Evolutionary conservation across 2,888 invertebrate species (phyloP).

Genomic region (Tortricodes alternella): DNA sequence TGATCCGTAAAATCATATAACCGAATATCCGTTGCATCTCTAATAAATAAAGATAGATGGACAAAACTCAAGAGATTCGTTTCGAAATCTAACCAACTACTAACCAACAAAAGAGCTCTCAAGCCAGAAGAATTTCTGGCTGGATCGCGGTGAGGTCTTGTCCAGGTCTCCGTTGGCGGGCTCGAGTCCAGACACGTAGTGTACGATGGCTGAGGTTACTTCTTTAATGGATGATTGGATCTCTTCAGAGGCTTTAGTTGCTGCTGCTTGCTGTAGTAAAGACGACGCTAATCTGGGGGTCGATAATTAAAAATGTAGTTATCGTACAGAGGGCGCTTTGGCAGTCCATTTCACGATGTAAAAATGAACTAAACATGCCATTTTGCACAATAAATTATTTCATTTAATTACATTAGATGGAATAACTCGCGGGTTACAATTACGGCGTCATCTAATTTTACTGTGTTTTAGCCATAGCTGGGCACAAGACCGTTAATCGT

Average conservation of each 20-base stretch:
- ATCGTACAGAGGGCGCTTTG: not conserved
- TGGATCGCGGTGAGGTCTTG: constrained; percentile 83
- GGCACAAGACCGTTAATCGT: too few relatives aligned
- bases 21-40: too few relatives aligned
- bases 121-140: constrained; percentile 92
- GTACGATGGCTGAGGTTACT: constrained; percentile 95
- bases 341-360: too few relatives aligned
- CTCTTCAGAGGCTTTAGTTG: constrained; percentile 83
- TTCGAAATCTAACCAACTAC: too few relatives aligned
- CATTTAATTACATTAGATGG: too few relatives aligned
- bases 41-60: too few relatives aligned
- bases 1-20: too few relatives aligned
- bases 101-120: constrained; percentile 91
- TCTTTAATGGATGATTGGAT: constrained; percentile 95
- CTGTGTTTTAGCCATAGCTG: too few relatives aligned
- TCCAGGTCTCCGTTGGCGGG: constrained; percentile 82
- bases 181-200: constrained; percentile 90
- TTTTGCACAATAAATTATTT: too few relatives aligned
- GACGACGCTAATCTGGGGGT: constrained; percentile 85
- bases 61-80: too few relatives aligned
- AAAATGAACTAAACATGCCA: not conserved
- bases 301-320: not conserved
- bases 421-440: too few relatives aligned
- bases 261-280: constrained; percentile 77
- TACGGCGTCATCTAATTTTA: too few relatives aligned